These are phyloP conservation scores for Dendrolimus punctatus DNA, from an alignment of 1,140 invertebrate genomes.

Conservation along the genomic window DNA sequence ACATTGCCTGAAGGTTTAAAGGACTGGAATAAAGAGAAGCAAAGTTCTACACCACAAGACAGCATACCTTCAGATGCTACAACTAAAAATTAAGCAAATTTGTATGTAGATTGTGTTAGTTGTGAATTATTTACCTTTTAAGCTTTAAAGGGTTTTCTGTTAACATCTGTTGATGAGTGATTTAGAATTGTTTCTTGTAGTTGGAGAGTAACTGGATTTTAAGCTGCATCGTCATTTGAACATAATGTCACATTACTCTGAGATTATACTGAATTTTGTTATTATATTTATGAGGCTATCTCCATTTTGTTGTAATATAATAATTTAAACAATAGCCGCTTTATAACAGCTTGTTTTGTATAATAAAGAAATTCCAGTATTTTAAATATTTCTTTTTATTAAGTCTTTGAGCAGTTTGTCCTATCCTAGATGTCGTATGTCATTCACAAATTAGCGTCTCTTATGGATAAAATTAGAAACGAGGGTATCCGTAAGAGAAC, in stretches of 20 bases:
- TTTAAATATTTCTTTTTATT: neutral
- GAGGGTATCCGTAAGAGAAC: no score
- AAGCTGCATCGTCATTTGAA: slow-evolving; percentile 6
- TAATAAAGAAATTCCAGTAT: slow-evolving; percentile 42
- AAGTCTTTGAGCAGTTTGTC: no score
- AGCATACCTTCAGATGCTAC: slow-evolving; percentile 33
- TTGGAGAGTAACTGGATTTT: slow-evolving; percentile 13
- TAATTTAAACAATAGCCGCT: slow-evolving; percentile 4
- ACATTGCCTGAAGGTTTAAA: slow-evolving; percentile 95
- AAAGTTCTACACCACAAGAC: slow-evolving; percentile 33
- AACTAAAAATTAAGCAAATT: slow-evolving; percentile 54
- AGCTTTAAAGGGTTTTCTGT: slow-evolving; percentile 49
- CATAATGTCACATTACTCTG: no score
- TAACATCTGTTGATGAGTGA: slow-evolving; percentile 18
- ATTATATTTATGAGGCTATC: no score
- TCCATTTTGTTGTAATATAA: neutral
- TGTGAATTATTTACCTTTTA: slow-evolving; percentile 56
- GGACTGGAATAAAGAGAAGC: slow-evolving; percentile 91
- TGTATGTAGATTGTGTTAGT: slow-evolving; percentile 57
- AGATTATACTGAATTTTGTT: no score
- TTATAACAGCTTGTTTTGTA: slow-evolving; percentile 31
- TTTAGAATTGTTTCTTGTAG: slow-evolving; percentile 19
- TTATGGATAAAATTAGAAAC: no score
- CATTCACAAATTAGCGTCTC: no score
- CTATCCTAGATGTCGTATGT: no score